These are phyloP conservation scores for Onychomys arenicola DNA, from an alignment of 2,797 vertebrate species.

Conservation along the genomic window DNA sequence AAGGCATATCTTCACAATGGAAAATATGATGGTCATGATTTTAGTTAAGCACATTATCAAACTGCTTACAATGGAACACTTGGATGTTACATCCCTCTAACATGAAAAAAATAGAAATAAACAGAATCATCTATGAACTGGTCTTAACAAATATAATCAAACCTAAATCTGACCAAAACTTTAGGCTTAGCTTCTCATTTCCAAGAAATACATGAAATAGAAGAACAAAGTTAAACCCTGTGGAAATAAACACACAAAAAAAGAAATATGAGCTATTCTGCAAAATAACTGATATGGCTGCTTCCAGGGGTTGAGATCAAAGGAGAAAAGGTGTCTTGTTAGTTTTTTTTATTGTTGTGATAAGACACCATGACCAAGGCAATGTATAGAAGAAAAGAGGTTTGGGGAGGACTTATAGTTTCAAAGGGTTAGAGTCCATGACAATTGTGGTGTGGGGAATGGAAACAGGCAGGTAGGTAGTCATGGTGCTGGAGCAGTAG, in stretches of 20 bases:
- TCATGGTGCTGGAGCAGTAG: neutral
- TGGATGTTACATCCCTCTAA: neutral
- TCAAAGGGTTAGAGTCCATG: neutral
- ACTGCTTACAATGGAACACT: neutral
- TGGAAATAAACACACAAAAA: constrained; percentile 52
- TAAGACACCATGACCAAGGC: neutral
- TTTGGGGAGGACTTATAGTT: neutral
- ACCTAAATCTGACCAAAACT: neutral
- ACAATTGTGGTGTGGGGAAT: neutral
- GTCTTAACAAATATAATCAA: constrained; percentile 16
- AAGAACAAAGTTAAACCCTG: constrained; percentile 46
- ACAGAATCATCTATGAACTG: constrained; percentile 38
- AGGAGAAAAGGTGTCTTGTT: neutral
- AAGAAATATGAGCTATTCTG: neutral
- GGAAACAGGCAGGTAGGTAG: neutral
- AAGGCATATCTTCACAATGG: constrained; percentile 21
- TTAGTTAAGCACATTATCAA: constrained; percentile 37
- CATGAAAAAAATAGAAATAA: neutral
- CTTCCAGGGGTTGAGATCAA: constrained; percentile 45
- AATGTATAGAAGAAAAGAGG: neutral
- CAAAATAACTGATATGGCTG: constrained; percentile 27
- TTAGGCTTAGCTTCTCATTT: constrained; percentile 25
- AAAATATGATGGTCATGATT: constrained; percentile 12
- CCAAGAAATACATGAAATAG: constrained; percentile 24
- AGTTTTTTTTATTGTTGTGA: neutral